These are phyloP conservation scores for Himalopsyche tibetana DNA, from an alignment of 2,888 invertebrate species.

Conservation along the genomic window DNA sequence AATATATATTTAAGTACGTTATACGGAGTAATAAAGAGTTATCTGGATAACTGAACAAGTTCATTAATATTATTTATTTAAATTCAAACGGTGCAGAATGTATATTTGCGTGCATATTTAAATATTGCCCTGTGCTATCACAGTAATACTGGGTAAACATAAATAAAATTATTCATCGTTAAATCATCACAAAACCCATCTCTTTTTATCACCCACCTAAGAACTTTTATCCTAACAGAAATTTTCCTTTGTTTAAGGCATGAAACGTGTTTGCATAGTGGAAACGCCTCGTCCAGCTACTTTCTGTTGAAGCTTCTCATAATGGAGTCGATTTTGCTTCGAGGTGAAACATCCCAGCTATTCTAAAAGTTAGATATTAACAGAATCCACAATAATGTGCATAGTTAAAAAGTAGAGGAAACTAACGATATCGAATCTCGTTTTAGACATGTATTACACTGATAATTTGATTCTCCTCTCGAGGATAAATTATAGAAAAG, in stretches of 20 bases:
- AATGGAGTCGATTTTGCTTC: conserved; percentile 5
- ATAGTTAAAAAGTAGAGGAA: no score
- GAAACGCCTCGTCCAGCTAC: conserved; percentile 27
- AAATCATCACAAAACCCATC: conserved; percentile 6
- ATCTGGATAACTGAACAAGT: no score
- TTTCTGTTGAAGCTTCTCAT: not conserved
- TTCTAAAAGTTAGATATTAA: not conserved
- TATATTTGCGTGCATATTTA: no score
- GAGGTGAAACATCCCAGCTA: not conserved
- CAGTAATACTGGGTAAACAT: not conserved
- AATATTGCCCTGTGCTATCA: no score
- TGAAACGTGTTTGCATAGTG: conserved; percentile 22
- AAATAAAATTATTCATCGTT: conserved; percentile 29
- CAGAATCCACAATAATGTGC: not conserved
- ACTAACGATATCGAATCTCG: no score
- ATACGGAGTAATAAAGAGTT: no score
- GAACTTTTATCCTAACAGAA: conserved; percentile 31
- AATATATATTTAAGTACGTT: no score
- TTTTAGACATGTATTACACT: no score
- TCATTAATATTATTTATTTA: no score
- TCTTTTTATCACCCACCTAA: conserved; percentile 22
- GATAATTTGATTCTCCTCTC: no score
- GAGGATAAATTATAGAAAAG: no score
- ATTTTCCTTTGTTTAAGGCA: conserved; percentile 21
- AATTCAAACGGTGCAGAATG: no score